Evolutionary conservation across 2,113 vertebrate species (phyloP).

Genomic region (Microtus oregoni): DNA sequence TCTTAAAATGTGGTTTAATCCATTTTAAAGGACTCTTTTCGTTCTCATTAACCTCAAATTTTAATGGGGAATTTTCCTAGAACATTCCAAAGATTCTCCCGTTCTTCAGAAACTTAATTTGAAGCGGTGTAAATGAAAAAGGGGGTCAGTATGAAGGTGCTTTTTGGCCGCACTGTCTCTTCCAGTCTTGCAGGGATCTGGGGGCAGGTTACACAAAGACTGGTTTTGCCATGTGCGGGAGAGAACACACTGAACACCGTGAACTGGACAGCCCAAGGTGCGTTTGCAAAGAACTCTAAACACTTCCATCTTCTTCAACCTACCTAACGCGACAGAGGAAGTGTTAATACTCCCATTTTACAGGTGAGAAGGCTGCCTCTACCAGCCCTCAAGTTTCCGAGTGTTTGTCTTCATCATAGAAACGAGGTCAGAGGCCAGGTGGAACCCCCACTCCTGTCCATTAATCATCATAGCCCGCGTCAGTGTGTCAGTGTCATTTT

Average conservation of each 20-base stretch:
- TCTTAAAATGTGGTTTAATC: conserved; percentile 50
- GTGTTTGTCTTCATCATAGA: neutral
- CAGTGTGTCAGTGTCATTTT: conserved; percentile 4
- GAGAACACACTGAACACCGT: neutral
- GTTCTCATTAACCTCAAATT: conserved; percentile 31
- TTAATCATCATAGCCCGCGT: neutral
- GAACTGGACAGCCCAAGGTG: neutral
- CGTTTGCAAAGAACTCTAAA: conserved; percentile 23
- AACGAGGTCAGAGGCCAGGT: conserved; percentile 4
- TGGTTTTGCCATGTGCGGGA: neutral
- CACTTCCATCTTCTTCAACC: conserved; percentile 11
- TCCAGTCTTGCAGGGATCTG: neutral
- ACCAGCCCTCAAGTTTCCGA: neutral
- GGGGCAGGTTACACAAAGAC: conserved; percentile 37
- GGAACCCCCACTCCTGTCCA: neutral
- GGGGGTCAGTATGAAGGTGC: neutral
- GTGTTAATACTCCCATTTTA: neutral
- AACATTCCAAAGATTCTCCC: conserved; percentile 47
- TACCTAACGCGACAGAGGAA: neutral
- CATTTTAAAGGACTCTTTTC: conserved; percentile 16
- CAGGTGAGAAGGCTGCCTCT: neutral
- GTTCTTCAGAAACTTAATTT: conserved; percentile 50
- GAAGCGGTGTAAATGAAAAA: conserved; percentile 25
- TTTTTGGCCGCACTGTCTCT: conserved; percentile 14
- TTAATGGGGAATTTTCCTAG: conserved; percentile 49